phyloP scores from a whole-genome alignment of 92 coral and sea anemone genomes.

The Phenganax subtilis region DNA sequence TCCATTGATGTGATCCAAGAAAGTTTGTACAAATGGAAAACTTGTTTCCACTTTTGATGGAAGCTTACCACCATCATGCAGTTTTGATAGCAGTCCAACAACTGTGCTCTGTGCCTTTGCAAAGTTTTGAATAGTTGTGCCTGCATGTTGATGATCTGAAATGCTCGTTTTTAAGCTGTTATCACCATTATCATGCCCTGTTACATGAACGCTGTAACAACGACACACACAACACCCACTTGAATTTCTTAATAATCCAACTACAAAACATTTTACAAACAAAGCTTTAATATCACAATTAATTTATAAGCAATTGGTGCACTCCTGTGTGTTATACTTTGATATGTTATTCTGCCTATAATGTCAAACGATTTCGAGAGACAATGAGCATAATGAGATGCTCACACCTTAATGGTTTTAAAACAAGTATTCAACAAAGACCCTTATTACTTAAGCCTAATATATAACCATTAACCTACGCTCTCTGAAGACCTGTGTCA shows the following conservation, averaged over 20 bases:
- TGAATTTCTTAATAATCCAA: slow-evolving; percentile 24
- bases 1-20: not conserved
- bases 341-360: not conserved
- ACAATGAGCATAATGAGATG: too few relatives aligned
- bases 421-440: too few relatives aligned
- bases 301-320: not conserved
- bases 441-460: too few relatives aligned
- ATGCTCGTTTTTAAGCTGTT: not conserved
- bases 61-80: slow-evolving; percentile 5
- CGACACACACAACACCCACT: slow-evolving; percentile 1
- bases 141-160: not conserved
- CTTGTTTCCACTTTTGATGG: not conserved
- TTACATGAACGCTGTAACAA: not conserved
- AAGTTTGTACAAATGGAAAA: not conserved
- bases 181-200: not conserved
- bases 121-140: not conserved
- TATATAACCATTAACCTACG: too few relatives aligned
- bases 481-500: too few relatives aligned
- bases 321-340: not conserved
- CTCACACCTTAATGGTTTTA: too few relatives aligned
- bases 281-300: not conserved
- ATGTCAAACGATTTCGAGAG: not conserved
- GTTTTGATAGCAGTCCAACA: slow-evolving; percentile 20
- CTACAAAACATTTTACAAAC: not conserved
- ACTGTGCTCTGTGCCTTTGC: slow-evolving; percentile 23